Percentiles rank a stretch among this genome's conserved stretches.
Evolutionary conservation across 2,797 vertebrate species (phyloP).

Genomic region (Enteromius trimaculatus): DNA sequence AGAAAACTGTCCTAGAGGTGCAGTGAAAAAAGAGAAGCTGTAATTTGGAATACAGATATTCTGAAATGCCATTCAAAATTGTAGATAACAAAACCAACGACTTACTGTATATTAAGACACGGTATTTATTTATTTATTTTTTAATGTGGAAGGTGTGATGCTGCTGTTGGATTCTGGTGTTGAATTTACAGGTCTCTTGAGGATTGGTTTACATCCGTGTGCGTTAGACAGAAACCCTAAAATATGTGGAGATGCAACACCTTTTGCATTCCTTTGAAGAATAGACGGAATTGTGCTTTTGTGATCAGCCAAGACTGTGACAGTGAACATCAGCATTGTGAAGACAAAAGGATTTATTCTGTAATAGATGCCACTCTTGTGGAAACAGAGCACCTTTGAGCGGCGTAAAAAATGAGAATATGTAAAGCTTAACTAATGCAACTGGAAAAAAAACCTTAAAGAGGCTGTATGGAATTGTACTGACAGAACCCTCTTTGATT

Average conservation of each 20-base stretch:
- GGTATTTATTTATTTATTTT: neutral
- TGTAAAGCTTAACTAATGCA: neutral
- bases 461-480: constrained; percentile 3
- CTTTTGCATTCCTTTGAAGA: constrained; percentile 42
- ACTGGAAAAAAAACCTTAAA: constrained; percentile 17
- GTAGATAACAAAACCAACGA: neutral
- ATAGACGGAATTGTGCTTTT: constrained; percentile 33
- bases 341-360: constrained; percentile 38
- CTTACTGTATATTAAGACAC: neutral
- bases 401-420: constrained; percentile 22
- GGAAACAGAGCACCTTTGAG: constrained; percentile 27
- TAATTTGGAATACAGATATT: neutral
- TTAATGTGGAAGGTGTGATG: neutral
- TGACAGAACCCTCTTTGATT: neutral
- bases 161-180: neutral
- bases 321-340: constrained; percentile 28
- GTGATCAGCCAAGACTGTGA: constrained; percentile 41
- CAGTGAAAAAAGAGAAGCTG: neutral
- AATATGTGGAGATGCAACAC: constrained; percentile 12
- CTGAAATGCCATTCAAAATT: neutral
- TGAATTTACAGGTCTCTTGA: constrained; percentile 1
- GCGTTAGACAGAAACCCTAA: neutral
- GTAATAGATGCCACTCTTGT: constrained; percentile 28
- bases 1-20: constrained; percentile 12
- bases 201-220: constrained; percentile 28